Evolutionary conservation across 2,113 vertebrate genomes (phyloP).

Genomic region (Antechinus flavipes): DNA sequence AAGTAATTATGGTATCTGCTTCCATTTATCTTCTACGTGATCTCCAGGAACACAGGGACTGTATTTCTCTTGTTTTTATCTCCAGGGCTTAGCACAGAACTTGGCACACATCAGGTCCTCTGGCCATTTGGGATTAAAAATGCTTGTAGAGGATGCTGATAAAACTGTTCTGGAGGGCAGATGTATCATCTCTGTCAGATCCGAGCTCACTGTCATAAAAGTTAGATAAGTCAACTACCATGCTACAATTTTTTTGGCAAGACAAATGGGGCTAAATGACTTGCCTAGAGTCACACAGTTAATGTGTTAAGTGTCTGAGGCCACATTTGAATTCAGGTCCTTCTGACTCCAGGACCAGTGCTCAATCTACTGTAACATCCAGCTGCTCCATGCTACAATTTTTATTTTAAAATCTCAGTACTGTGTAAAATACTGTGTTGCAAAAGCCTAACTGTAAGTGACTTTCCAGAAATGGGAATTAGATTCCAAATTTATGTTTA

Average conservation of each 20-base stretch:
- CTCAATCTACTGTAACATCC: too few relatives aligned
- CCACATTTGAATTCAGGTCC: too few relatives aligned
- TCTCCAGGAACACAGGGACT: neutral
- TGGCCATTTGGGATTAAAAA: neutral
- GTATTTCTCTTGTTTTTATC: neutral
- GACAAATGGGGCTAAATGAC: too few relatives aligned
- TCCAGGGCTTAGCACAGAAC: neutral
- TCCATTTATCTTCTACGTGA: neutral
- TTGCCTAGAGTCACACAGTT: too few relatives aligned
- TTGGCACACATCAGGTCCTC: neutral
- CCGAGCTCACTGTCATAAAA: neutral
- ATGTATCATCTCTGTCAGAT: neutral
- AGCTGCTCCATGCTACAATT: neutral
- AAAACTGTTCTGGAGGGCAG: conserved; percentile 8
- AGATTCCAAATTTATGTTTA: conserved; percentile 14
- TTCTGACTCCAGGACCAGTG: too few relatives aligned
- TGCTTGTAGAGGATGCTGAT: neutral
- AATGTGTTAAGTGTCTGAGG: too few relatives aligned
- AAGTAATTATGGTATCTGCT: neutral
- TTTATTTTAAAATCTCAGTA: conserved; percentile 22
- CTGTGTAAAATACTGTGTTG: conserved; percentile 17
- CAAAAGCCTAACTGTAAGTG: conserved; percentile 35
- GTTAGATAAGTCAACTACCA: conserved; percentile 5
- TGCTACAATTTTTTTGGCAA: neutral
- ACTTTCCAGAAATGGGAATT: conserved; percentile 41